Conservation (phyloP, 64 coral and sea anemone species). For the Montipora cactus region DNA sequence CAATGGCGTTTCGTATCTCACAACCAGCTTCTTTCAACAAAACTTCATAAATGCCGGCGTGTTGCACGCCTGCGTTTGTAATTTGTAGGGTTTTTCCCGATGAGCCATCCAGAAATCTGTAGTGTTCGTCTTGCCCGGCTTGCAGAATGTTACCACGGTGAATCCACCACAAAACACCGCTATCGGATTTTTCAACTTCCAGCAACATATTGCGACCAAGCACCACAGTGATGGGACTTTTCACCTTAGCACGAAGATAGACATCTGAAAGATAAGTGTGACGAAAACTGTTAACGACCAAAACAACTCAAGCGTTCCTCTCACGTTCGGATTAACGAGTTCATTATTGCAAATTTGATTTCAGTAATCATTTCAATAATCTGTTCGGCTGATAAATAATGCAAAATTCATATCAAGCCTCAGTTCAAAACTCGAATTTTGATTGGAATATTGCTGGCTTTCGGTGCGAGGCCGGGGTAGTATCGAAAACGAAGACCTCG, state of each 20-base stretch:
- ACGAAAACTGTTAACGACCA: background rate
- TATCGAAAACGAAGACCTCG: no score
- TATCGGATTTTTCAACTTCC: slow-evolving; percentile 20
- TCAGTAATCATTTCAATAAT: no score
- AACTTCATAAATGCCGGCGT: background rate
- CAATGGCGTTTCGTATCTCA: background rate
- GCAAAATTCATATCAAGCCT: no score
- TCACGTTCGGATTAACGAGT: no score
- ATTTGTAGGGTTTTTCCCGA: background rate
- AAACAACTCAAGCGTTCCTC: background rate
- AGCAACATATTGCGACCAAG: background rate
- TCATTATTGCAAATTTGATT: no score
- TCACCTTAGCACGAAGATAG: background rate
- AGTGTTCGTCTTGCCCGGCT: background rate
- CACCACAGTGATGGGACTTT: background rate
- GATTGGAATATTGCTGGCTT: no score
- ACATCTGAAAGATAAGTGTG: slow-evolving; percentile 11
- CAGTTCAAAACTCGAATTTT: no score
- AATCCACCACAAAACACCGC: slow-evolving; percentile 28
- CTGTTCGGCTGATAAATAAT: no score
- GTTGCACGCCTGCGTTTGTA: background rate
- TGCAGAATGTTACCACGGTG: background rate
- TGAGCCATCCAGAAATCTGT: background rate
- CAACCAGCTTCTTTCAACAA: background rate
- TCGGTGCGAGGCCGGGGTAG: no score